Evolutionary conservation across 2,113 vertebrate species (phyloP).

Genomic region (Tautogolabrus adspersus): DNA sequence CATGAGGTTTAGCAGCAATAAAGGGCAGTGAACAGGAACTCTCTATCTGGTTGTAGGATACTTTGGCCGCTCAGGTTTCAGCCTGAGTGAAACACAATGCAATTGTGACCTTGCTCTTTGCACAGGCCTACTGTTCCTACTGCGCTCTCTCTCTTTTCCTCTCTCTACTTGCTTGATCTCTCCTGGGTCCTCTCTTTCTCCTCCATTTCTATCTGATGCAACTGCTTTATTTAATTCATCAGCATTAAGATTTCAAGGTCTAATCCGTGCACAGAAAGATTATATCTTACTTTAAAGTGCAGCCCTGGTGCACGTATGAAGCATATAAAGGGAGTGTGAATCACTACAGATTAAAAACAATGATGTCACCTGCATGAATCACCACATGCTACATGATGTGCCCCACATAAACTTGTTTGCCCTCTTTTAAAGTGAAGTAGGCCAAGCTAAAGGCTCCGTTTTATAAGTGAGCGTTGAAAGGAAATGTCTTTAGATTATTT

Average conservation of each 20-base stretch:
- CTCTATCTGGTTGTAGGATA: constrained; percentile 52
- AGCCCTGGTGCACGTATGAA: neutral
- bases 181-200: constrained; percentile 37
- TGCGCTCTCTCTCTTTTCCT: neutral
- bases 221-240: constrained; percentile 57
- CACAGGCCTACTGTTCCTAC: constrained; percentile 43
- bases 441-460: neutral
- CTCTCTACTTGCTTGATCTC: constrained; percentile 21
- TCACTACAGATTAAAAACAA: constrained; percentile 8
- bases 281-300: neutral
- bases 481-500: constrained; percentile 32
- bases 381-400: neutral
- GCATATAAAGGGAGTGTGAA: constrained; percentile 24
- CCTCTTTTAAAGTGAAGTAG: constrained; percentile 3
- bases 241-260: constrained; percentile 36
- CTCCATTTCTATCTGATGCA: constrained; percentile 42
- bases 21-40: constrained; percentile 53
- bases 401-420: neutral
- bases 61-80: constrained; percentile 75
- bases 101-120: constrained; percentile 69
- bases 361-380: constrained; percentile 51
- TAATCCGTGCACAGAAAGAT: constrained; percentile 9
- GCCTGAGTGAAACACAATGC: constrained; percentile 76
- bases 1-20: constrained; percentile 20
- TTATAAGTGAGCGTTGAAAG: neutral